phyloP scores from a whole-genome alignment of 1,140 invertebrate species.

The Gonioctena quinquepunctata region DNA sequence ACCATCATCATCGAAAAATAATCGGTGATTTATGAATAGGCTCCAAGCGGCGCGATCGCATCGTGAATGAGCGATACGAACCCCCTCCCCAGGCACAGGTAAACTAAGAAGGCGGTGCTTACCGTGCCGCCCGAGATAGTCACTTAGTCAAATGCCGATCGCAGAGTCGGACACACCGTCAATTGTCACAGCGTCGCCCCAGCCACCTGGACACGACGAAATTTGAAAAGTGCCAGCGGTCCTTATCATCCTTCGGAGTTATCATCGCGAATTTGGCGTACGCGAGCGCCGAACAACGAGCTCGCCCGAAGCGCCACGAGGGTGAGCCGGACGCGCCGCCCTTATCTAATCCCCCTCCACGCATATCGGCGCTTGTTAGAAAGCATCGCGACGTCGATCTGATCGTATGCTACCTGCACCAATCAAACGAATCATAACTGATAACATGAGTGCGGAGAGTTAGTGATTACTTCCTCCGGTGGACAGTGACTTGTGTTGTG shows the following conservation, averaged over 20 bases:
- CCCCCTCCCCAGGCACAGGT: conserved; percentile 47
- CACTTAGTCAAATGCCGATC: conserved; percentile 54
- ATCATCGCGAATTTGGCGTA: conserved; percentile 27
- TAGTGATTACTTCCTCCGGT: conserved; percentile 27
- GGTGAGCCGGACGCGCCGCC: conserved; percentile 52
- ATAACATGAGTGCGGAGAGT: conserved; percentile 43
- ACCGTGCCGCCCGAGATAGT: conserved; percentile 43
- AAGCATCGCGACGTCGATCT: conserved; percentile 52
- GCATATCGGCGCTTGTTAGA: conserved; percentile 45
- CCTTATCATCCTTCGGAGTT: not conserved
- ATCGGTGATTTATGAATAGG: conserved; percentile 51
- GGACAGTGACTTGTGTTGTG: conserved; percentile 42
- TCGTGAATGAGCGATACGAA: conserved; percentile 40
- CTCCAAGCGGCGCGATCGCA: conserved; percentile 23
- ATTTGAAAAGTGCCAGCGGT: conserved; percentile 8
- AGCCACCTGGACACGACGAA: conserved; percentile 9
- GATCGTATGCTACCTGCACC: conserved; percentile 47
- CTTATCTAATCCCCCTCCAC: conserved; percentile 52
- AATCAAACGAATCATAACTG: conserved; percentile 50
- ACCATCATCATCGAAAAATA: conserved; percentile 15
- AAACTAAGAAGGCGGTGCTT: conserved; percentile 48
- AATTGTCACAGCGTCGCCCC: conserved; percentile 33
- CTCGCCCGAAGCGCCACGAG: conserved; percentile 47
- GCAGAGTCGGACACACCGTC: conserved; percentile 37
- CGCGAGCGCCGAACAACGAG: conserved; percentile 42